A percentile compares a stretch with the other conserved stretches of the same genome.
phyloP scores from a whole-genome alignment of 2,797 vertebrate species.

The Tadarida brasiliensis region DNA sequence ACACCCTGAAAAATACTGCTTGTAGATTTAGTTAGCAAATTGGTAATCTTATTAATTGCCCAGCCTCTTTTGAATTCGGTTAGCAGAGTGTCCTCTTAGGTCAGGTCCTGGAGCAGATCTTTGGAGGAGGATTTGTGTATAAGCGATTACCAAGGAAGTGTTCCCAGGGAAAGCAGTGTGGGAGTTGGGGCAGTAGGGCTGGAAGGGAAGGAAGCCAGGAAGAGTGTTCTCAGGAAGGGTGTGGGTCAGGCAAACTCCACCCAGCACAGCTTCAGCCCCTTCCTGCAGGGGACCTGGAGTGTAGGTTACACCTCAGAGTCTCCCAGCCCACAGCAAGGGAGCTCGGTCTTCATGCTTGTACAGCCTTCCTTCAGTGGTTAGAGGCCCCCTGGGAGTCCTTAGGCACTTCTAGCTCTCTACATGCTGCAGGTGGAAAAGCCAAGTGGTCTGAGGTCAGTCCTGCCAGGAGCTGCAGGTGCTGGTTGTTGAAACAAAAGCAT shows the following conservation, averaged over 20 bases:
- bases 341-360: not conserved
- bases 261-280: not conserved
- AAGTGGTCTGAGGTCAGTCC: not conserved
- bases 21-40: not conserved
- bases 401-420: not conserved
- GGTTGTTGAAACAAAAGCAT: not conserved
- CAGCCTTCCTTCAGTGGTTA: not conserved
- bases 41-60: not conserved
- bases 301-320: not conserved
- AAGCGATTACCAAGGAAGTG: not conserved
- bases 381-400: not conserved
- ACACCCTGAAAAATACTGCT: not conserved
- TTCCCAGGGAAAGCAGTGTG: not conserved
- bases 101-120: not conserved
- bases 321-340: not conserved
- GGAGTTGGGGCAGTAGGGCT: not conserved
- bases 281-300: not conserved
- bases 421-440: not conserved
- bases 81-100: not conserved
- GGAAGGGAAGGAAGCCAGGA: not conserved
- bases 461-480: not conserved
- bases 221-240: not conserved
- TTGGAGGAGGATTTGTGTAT: not conserved
- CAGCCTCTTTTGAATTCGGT: not conserved
- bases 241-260: not conserved